These are phyloP conservation scores for Seriola aureovittata DNA, from an alignment of 2,113 vertebrate genomes.

Conservation along the genomic window DNA sequence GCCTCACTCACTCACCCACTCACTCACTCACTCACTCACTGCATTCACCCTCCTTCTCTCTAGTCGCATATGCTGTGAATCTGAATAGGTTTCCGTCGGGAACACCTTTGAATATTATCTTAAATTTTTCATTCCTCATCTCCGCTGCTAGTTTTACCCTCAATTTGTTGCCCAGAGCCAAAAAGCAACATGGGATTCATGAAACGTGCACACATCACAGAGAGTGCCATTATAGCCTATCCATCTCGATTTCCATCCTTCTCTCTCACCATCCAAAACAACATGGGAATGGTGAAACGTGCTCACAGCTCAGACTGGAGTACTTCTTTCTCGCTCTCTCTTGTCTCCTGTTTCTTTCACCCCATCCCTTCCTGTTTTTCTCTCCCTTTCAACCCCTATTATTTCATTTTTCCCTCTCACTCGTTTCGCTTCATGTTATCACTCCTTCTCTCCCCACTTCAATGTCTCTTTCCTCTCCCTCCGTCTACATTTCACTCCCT, in stretches of 20 bases:
- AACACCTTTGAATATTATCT: slow-evolving; percentile 75
- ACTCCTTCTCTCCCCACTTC: slow-evolving; percentile 51
- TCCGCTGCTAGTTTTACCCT: slow-evolving; percentile 74
- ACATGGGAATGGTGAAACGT: slow-evolving; percentile 70
- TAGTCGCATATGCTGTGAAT: slow-evolving; percentile 57
- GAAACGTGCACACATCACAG: slow-evolving; percentile 74
- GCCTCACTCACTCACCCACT: slow-evolving; percentile 23
- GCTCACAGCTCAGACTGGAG: slow-evolving; percentile 54
- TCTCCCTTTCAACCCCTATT: slow-evolving; percentile 24
- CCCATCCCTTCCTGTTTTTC: slow-evolving; percentile 1
- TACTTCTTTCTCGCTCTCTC: slow-evolving; percentile 32
- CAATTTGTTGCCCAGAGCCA: slow-evolving; percentile 80
- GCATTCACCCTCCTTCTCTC: slow-evolving; percentile 9
- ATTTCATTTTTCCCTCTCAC: slow-evolving; percentile 52
- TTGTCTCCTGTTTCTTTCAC: background rate
- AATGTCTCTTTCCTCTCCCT: slow-evolving; percentile 44
- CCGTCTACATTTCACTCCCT: slow-evolving; percentile 69
- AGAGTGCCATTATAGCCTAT: slow-evolving; percentile 74
- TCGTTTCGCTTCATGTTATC: slow-evolving; percentile 39
- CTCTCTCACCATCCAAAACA: slow-evolving; percentile 53
- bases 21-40: slow-evolving; percentile 22
- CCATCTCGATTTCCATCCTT: slow-evolving; percentile 63
- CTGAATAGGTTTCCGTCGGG: slow-evolving; percentile 66
- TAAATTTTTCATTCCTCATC: slow-evolving; percentile 76
- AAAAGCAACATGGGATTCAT: slow-evolving; percentile 78